A percentile compares a stretch with the other conserved stretches of the same genome.
phyloP scores from a whole-genome alignment of 2,888 invertebrate species.

The Philaethria dido region DNA sequence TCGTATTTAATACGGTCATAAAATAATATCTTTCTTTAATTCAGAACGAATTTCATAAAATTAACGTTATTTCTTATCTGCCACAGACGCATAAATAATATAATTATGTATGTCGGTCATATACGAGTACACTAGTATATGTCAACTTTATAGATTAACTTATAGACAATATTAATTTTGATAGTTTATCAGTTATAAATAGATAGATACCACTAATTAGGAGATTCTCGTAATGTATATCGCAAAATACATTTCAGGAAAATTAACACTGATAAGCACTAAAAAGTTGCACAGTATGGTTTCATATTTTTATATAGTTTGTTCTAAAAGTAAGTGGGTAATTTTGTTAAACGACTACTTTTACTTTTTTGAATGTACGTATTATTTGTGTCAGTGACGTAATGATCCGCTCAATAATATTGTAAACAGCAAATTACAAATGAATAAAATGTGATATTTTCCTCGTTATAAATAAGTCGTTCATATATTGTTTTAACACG shows the following conservation, averaged over 20 bases:
- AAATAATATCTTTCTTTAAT: neutral
- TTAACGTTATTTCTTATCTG: neutral
- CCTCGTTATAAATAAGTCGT: neutral
- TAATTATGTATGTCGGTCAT: slow-evolving; percentile 5
- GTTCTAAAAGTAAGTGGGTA: slow-evolving; percentile 13
- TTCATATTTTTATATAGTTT: neutral
- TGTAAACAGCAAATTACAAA: neutral
- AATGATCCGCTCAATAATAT: neutral
- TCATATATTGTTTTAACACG: neutral
- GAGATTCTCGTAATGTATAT: neutral
- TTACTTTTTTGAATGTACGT: slow-evolving; percentile 14
- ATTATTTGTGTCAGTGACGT: slow-evolving; percentile 2
- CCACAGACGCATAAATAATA: neutral
- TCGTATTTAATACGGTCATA: neutral
- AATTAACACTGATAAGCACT: neutral
- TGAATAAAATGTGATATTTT: neutral
- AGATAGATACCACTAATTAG: neutral
- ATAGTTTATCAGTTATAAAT: neutral
- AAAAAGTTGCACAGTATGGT: neutral
- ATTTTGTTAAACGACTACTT: slow-evolving; percentile 8
- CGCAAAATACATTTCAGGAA: neutral
- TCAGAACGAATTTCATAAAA: neutral
- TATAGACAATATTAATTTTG: neutral
- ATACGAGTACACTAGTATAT: too few relatives aligned
- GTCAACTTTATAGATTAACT: neutral